phyloP scores from a whole-genome alignment of 2,797 vertebrate genomes.

The Lepilemur ruficaudatus region DNA sequence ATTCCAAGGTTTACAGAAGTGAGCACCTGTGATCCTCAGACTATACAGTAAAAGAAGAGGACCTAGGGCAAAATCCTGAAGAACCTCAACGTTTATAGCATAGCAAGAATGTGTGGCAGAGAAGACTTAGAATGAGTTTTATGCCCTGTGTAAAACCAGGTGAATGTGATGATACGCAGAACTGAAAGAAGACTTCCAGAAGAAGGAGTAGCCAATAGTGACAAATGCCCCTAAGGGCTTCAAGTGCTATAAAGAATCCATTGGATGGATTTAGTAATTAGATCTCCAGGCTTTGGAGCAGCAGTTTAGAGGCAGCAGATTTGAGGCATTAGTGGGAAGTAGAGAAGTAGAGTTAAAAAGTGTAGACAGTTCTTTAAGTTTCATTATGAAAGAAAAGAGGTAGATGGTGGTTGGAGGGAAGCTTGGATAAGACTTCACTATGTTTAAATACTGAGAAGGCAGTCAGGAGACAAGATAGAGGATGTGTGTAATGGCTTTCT shows the following conservation, averaged over 20 bases:
- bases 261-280: constrained; percentile 22
- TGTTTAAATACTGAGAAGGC: neutral
- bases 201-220: neutral
- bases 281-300: neutral
- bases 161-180: constrained; percentile 22
- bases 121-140: neutral
- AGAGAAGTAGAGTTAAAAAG: neutral
- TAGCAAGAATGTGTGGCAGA: neutral
- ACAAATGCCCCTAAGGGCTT: neutral
- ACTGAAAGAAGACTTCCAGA: constrained; percentile 4
- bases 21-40: neutral
- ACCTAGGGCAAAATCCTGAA: neutral
- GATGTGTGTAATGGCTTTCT: neutral
- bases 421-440: neutral
- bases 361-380: constrained; percentile 5
- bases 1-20: constrained; percentile 25
- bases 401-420: neutral
- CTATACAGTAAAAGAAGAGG: constrained; percentile 11
- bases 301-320: neutral
- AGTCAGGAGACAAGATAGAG: neutral
- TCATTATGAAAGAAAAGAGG: neutral
- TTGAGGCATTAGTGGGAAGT: neutral
- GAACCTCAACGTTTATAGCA: neutral
- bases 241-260: neutral
- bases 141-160: neutral